Conservation (phyloP, 2,888 invertebrate species). For the Tenthredo mesomela region DNA sequence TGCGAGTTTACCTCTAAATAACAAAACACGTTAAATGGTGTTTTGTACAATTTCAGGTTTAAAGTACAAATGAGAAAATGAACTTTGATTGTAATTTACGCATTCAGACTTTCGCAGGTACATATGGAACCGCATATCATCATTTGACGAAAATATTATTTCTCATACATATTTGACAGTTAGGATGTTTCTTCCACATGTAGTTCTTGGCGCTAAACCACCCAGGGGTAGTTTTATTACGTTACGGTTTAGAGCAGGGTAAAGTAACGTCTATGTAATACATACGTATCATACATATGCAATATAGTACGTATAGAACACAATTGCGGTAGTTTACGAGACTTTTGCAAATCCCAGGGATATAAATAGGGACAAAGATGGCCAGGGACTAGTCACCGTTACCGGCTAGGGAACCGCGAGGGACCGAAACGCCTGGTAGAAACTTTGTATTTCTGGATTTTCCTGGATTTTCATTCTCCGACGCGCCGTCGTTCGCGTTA, state of each 20-base stretch:
- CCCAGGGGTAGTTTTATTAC: background rate
- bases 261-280: background rate
- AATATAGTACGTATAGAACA: background rate
- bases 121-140: background rate
- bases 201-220: constrained; percentile 8
- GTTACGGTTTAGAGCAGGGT: background rate
- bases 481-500: constrained; percentile 34
- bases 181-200: background rate
- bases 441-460: constrained; percentile 39
- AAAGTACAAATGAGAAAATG: background rate
- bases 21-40: background rate
- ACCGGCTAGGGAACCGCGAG: constrained; percentile 16
- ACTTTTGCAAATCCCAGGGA: constrained; percentile 40
- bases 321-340: constrained; percentile 38
- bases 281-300: background rate
- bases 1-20: background rate
- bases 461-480: constrained; percentile 38
- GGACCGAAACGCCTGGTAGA: constrained; percentile 37
- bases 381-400: background rate
- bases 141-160: background rate
- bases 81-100: background rate
- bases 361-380: constrained; percentile 41
- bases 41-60: background rate
- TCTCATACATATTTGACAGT: constrained; percentile 5
- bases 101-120: background rate